phyloP scores from a whole-genome alignment of 2,888 invertebrate species.

The Doris montereyensis region DNA sequence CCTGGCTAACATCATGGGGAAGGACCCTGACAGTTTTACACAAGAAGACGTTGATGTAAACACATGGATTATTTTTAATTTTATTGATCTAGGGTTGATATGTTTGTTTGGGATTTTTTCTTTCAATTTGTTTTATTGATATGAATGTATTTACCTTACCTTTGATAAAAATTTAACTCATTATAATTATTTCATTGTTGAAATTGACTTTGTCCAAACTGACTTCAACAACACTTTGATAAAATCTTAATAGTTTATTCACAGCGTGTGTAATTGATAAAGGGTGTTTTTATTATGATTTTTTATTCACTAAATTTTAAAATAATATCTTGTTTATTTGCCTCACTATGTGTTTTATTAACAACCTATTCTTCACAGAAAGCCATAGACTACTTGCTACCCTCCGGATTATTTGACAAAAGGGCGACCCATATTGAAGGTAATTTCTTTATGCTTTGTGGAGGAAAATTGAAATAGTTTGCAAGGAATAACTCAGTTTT shows the following conservation, averaged over 20 bases:
- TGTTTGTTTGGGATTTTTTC: background rate
- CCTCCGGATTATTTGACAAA: constrained; percentile 90
- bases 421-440: constrained; percentile 91
- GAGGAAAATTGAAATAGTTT: no score
- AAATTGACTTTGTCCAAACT: background rate
- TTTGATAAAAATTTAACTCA: background rate
- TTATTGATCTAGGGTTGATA: background rate
- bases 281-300: no score
- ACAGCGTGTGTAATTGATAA: no score
- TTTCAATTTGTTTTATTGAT: background rate
- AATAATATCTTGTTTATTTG: no score
- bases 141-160: constrained; percentile 21
- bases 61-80: constrained; percentile 41
- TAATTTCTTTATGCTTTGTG: constrained; percentile 46
- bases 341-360: background rate
- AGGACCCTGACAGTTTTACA: constrained; percentile 89
- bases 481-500: no score
- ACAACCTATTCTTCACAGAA: constrained; percentile 75
- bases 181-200: background rate
- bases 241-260: no score
- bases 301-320: no score
- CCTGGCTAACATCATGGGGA: constrained; percentile 99
- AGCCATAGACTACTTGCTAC: constrained; percentile 94
- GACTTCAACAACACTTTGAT: no score
- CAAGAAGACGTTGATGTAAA: constrained; percentile 89